Base-by-base conservation (phyloP, 2,113 vertebrate species). In the Ceratotherium simum region DNA sequence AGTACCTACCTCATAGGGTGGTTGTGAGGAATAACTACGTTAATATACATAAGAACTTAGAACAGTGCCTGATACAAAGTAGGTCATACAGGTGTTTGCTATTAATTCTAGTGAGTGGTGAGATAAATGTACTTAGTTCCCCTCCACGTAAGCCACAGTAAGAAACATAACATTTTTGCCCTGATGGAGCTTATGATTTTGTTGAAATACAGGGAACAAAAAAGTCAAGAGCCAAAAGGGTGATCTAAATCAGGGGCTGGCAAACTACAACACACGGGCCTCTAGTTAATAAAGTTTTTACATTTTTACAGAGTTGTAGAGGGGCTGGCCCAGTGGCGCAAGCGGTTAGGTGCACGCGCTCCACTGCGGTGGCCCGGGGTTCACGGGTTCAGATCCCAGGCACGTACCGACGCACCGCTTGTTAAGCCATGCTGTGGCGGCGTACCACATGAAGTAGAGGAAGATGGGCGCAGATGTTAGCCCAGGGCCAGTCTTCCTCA, bases 251-350 rank as follows among this genome's bases (percentile, higher is more conserved):
- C 29, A 87, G 46, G 9, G 8, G 13, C 5, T 79, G 48, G 60
- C 54, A 90, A 97, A 93, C 21, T 87, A 62, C 29, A 90, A 78
- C 6, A 46, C 69, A n/a, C 8, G 16, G 8, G 20, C 11, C 18
- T 78, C 54, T 72, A 67, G 27, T 33, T 84, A 92, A 92, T 8
- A 67, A 88, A 1, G 5, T 42, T 72, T 82, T 64, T 69, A 82
- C 25, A 88, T 70, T 91, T 96, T 91, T 80, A 65, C 97, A 83
- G 62, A 69, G 18, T 6, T 94, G 60, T 72, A 84, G 7, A 89
- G 36, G 42, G 42, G 42, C 42, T 5, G 42, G 42, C 4, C 42
- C 5, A 5, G 42, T 42, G 42, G 42, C 42, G 42, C 42, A 42
- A 42, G 42, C 5, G 5, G 42, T 42, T 42, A 42, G 42, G 42